Conservation (phyloP, 2,888 invertebrate species). For the Hyalella azteca region DNA sequence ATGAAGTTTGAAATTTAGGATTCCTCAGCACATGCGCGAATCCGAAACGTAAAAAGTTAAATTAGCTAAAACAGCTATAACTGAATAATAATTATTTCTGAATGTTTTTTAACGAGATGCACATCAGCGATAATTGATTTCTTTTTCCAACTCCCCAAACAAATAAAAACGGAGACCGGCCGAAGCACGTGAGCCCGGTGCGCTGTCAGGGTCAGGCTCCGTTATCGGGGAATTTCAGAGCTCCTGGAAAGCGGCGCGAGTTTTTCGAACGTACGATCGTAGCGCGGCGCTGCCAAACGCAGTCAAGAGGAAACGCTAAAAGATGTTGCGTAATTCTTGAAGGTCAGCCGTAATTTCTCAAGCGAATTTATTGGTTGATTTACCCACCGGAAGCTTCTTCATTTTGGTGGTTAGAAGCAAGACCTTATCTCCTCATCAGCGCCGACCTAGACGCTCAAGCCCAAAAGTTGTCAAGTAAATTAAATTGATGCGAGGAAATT, state of each 20-base stretch:
- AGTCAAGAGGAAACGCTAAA: not conserved
- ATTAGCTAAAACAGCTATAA: no score
- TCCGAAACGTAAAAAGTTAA: no score
- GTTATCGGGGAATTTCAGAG: not conserved
- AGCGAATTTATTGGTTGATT: conserved; percentile 23
- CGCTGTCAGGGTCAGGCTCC: no score
- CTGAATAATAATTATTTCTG: no score
- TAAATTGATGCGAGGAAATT: no score
- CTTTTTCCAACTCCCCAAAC: no score
- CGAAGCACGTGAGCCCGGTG: not conserved
- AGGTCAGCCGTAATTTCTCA: not conserved
- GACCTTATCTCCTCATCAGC: not conserved
- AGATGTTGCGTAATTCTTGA: conserved; percentile 12
- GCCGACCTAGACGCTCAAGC: no score
- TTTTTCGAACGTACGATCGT: not conserved
- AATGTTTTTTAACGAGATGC: no score
- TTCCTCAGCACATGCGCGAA: no score
- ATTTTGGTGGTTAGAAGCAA: not conserved
- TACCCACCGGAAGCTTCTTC: conserved; percentile 24
- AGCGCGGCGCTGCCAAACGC: not conserved
- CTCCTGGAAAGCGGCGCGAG: not conserved
- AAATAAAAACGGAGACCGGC: not conserved
- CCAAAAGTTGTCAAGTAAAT: no score
- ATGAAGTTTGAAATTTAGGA: no score
- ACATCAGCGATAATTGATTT: no score